Evolutionary conservation across 2,888 invertebrate genomes (phyloP).

Genomic region (Drosophila gaucha): DNA sequence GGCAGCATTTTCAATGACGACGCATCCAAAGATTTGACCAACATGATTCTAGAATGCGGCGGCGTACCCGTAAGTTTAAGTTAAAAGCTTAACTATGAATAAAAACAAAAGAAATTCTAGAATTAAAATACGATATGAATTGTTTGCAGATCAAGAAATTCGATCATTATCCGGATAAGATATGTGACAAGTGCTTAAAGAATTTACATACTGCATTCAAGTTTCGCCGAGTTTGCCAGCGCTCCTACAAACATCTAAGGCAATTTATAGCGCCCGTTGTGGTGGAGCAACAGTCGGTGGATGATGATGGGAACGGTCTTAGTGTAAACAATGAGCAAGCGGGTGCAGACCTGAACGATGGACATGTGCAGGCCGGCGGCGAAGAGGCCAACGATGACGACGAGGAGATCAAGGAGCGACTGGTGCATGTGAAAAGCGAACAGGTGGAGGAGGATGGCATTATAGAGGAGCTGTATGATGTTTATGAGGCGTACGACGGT

Average conservation of each 20-base stretch:
- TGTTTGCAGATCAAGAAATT: slow-evolving; percentile 75
- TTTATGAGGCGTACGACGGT: slow-evolving; percentile 77
- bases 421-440: slow-evolving; percentile 62
- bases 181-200: slow-evolving; percentile 75
- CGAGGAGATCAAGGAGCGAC: slow-evolving; percentile 46
- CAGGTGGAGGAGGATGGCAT: slow-evolving; percentile 79
- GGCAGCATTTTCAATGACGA: slow-evolving; percentile 78
- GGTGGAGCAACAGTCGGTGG: slow-evolving; percentile 55
- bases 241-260: slow-evolving; percentile 80
- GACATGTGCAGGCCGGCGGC: slow-evolving; percentile 2
- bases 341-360: slow-evolving; percentile 39
- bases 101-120: neutral
- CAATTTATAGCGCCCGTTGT: slow-evolving; percentile 82
- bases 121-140: neutral
- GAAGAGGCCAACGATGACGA: slow-evolving; percentile 34
- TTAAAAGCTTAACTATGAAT: neutral
- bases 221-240: slow-evolving; percentile 78
- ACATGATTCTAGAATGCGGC: slow-evolving; percentile 82
- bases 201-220: slow-evolving; percentile 75
- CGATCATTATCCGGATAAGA: slow-evolving; percentile 82
- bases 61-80: slow-evolving; percentile 79
- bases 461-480: slow-evolving; percentile 75
- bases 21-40: slow-evolving; percentile 76
- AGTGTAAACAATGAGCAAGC: slow-evolving; percentile 11
- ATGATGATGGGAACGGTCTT: slow-evolving; percentile 34